Percentiles rank a stretch among this genome's conserved stretches.
Conservation (phyloP, 1,140 invertebrate species). For the Lanistes nyassanus region DNA sequence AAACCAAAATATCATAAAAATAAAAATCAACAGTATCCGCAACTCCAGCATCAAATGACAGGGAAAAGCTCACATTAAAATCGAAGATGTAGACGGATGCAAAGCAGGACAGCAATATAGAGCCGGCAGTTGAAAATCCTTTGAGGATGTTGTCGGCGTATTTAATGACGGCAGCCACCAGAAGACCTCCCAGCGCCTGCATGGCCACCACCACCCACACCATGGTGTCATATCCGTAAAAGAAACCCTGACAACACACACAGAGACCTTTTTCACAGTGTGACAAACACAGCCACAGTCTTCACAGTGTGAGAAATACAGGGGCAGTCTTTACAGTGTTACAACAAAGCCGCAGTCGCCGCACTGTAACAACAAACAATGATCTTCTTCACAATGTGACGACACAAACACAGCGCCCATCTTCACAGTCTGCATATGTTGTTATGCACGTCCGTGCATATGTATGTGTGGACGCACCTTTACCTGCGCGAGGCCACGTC, state of each 20-base stretch:
- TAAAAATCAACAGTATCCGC: neutral
- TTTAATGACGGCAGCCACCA: constrained; percentile 70
- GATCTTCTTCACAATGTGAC: no score
- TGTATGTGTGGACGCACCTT: no score
- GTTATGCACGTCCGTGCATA: no score
- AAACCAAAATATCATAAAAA: neutral
- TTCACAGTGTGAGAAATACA: no score
- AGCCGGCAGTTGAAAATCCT: constrained; percentile 67
- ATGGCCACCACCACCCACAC: constrained; percentile 68
- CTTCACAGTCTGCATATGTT: no score
- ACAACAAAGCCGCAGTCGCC: no score
- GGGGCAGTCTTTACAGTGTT: no score
- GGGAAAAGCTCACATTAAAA: constrained; percentile 69
- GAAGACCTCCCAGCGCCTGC: constrained; percentile 67
- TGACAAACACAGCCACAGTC: no score
- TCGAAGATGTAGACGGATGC: constrained; percentile 93
- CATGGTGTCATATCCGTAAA: constrained; percentile 68
- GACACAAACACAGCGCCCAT: no score
- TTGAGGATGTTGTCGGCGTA: constrained; percentile 70
- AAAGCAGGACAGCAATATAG: constrained; percentile 89
- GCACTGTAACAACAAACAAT: no score
- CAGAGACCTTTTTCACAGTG: no score
- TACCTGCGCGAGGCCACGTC: no score
- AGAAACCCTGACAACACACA: constrained; percentile 69
- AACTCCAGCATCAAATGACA: neutral